A percentile compares a stretch with the other conserved stretches of the same genome.
phyloP scores from a whole-genome alignment of 2,113 vertebrate genomes.

The Heterocephalus glaber region DNA sequence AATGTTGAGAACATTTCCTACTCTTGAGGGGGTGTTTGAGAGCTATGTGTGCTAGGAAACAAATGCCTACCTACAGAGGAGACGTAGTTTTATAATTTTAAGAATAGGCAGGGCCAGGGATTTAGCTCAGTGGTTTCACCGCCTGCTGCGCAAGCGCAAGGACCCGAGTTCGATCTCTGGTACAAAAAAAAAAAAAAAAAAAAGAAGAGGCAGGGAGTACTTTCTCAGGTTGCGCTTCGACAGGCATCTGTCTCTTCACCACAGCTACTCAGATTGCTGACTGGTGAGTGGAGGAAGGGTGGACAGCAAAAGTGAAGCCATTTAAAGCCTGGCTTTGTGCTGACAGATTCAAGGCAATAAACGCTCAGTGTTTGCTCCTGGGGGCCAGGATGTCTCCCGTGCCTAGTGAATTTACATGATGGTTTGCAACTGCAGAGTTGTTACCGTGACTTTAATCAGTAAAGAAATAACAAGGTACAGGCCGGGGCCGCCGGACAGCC shows the following conservation, averaged over 20 bases:
- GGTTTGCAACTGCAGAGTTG: background rate
- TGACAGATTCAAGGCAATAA: background rate
- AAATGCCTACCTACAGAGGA: background rate
- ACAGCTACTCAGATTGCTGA: background rate
- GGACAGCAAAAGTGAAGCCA: background rate
- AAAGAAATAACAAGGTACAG: background rate
- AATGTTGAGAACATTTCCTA: background rate
- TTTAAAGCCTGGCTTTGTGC: background rate
- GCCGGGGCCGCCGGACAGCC: background rate
- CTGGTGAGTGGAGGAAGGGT: background rate
- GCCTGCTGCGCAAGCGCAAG: no score
- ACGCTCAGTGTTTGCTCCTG: background rate
- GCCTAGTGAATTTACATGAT: background rate
- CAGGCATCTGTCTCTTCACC: background rate
- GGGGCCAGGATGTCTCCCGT: background rate
- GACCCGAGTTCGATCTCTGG: no score
- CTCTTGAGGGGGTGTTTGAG: background rate
- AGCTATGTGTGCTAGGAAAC: background rate
- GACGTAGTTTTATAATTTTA: background rate
- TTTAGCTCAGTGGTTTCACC: no score
- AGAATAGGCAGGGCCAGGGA: background rate
- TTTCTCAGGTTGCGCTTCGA: background rate
- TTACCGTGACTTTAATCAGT: slow-evolving; percentile 37
- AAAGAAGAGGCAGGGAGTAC: background rate
- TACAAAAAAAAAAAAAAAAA: no score